Conservation (phyloP, 2,888 invertebrate species). For the Apodemia duryi region DNA sequence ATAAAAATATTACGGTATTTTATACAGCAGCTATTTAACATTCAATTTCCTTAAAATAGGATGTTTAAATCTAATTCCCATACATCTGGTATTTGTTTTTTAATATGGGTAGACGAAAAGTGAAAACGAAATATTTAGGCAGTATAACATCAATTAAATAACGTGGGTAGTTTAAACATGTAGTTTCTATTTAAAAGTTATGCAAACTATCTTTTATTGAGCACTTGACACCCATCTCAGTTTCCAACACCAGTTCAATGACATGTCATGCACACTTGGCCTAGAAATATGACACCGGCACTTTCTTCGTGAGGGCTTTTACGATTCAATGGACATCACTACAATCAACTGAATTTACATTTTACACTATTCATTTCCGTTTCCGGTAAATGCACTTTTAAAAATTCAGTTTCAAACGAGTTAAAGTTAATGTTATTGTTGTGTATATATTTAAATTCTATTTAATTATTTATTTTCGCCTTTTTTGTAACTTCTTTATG, state of each 20-base stretch:
- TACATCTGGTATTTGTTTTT: neutral
- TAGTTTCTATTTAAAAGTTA: constrained; percentile 18
- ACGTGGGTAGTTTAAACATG: neutral
- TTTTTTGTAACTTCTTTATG: no score
- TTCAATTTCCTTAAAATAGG: no score
- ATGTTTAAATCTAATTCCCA: no score
- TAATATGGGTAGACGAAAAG: neutral
- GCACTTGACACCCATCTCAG: constrained; percentile 52
- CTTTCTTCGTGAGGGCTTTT: constrained; percentile 67
- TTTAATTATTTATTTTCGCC: no score
- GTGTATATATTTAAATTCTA: no score
- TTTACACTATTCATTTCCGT: constrained; percentile 34
- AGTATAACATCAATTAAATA: neutral
- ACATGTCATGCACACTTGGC: constrained; percentile 67
- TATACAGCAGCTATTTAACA: no score
- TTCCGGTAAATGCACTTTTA: constrained; percentile 35
- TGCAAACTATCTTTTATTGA: constrained; percentile 21
- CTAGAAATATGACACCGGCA: constrained; percentile 65
- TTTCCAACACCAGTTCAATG: constrained; percentile 60
- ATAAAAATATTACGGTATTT: no score
- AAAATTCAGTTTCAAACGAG: neutral
- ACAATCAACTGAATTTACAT: constrained; percentile 21
- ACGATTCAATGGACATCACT: constrained; percentile 57
- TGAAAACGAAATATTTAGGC: neutral
- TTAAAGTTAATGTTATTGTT: no score